These are phyloP conservation scores for Limnephilus lunatus DNA, from an alignment of 2,888 invertebrate genomes.

Conservation along the genomic window DNA sequence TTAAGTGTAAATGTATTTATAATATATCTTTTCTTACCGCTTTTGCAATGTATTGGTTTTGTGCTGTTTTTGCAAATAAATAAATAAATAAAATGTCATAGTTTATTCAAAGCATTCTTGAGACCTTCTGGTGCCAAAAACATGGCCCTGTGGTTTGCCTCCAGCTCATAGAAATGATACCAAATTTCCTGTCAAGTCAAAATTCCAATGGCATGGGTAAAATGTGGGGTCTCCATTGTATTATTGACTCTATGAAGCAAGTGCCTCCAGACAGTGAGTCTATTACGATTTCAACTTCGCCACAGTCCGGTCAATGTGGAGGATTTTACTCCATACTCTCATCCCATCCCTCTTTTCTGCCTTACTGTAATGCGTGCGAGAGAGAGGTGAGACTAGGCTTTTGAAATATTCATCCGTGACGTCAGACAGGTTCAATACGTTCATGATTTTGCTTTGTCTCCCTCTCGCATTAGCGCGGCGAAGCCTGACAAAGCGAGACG, in stretches of 20 bases:
- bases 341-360: not conserved
- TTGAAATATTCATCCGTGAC: conserved; percentile 63
- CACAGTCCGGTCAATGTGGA: conserved; percentile 2
- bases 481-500: conserved; percentile 53
- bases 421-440: conserved; percentile 62
- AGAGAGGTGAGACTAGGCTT: conserved; percentile 26
- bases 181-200: too few relatives aligned
- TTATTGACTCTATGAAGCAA: not conserved
- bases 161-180: too few relatives aligned
- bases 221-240: not conserved
- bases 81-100: too few relatives aligned
- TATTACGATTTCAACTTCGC: conserved; percentile 2
- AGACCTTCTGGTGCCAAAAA: too few relatives aligned
- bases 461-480: not conserved
- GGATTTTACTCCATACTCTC: conserved; percentile 2
- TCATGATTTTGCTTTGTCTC: conserved; percentile 55
- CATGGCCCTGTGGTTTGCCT: too few relatives aligned
- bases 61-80: too few relatives aligned
- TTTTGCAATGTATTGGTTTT: too few relatives aligned
- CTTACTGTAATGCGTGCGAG: not conserved
- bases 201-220: not conserved
- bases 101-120: too few relatives aligned
- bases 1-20: too few relatives aligned
- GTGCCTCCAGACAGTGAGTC: not conserved
- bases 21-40: too few relatives aligned